Base-by-base conservation (phyloP, 2,888 invertebrate genomes). In the Lithophane socia region DNA sequence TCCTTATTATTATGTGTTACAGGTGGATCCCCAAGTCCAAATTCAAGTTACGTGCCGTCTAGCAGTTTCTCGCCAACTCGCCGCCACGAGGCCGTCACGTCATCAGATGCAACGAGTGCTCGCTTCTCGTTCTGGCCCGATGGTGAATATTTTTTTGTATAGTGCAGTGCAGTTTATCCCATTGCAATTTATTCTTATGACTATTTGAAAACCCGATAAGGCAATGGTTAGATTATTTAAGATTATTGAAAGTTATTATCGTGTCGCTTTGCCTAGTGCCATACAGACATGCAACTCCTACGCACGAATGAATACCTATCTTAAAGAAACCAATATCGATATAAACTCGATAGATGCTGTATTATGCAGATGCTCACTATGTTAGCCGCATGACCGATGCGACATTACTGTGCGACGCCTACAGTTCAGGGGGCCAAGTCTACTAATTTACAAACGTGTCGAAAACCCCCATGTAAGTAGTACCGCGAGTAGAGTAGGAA, bases 91-190 rank as follows among this genome's bases (percentile, higher is more conserved):
- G 92, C 93, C 0, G 95, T 96, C 72, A 92, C 95, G 0, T 95
- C 96, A 0, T 95, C 96, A 0, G 96, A 96, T 79, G 91, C 93
- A 9, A 91, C 94, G 29, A 94, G 93, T 58, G 89, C 93, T 9
- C 94, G 96, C 44, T 96, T 94, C 84, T 90, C 95, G 8, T 95
- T 94, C 86, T 96, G 96, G 96, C 94, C 94, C 44, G 96, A 96
- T 83, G 96, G 96, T 96, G 92, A 91, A 86, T 91, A 86, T 82
- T 65, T 60, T 70, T 78, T 86, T 60, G 12, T 24, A 8, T 44
- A 58, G 10, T 71, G 72, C 13, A 16, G 1, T 74, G 37, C 37
- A 74, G 68, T 63, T 60, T 63, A 21, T 13, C 44, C 13, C 44
- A 7, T 12, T 56, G n/a, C 29, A 29, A 10, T 29, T 29, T 21